Conservation (phyloP, 2,888 invertebrate genomes). For the Cerceris ruficornis region DNA sequence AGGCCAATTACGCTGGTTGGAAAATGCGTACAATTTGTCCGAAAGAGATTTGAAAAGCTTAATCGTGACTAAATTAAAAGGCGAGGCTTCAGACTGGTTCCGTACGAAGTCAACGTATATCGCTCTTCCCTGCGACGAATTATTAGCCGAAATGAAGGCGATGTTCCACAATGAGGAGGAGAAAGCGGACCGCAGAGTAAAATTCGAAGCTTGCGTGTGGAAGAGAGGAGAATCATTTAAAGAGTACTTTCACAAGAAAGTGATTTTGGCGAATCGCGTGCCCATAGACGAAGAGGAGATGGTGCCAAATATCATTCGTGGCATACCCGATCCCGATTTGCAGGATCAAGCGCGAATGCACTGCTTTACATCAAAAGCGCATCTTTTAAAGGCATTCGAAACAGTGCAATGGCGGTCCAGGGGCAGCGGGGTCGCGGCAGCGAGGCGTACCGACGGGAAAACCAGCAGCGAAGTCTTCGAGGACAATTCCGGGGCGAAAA, state of each 20-base stretch:
- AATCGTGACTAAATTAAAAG: background rate
- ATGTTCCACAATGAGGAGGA: conserved; percentile 1
- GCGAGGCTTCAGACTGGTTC: background rate
- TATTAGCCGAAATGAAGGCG: background rate
- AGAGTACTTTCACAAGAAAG: conserved; percentile 3
- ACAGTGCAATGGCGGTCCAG: background rate
- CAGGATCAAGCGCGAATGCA: conserved; percentile 1
- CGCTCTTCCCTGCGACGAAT: background rate
- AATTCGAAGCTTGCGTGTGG: conserved; percentile 12
- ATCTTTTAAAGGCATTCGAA: background rate
- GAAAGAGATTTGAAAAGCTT: background rate
- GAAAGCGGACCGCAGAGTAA: background rate
- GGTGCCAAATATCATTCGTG: background rate
- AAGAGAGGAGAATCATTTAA: background rate
- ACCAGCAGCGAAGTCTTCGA: background rate
- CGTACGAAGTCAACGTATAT: conserved; percentile 7
- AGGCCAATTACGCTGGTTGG: background rate
- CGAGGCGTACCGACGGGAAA: no score
- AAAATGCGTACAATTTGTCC: background rate
- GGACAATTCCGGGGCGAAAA: background rate
- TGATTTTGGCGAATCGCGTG: conserved; percentile 2
- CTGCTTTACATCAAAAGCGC: background rate
- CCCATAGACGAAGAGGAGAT: background rate
- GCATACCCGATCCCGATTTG: background rate
- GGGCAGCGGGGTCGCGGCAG: background rate